Evolutionary conservation across 2,888 invertebrate genomes (phyloP).

Genomic region (Chymomyza procnemis): DNA sequence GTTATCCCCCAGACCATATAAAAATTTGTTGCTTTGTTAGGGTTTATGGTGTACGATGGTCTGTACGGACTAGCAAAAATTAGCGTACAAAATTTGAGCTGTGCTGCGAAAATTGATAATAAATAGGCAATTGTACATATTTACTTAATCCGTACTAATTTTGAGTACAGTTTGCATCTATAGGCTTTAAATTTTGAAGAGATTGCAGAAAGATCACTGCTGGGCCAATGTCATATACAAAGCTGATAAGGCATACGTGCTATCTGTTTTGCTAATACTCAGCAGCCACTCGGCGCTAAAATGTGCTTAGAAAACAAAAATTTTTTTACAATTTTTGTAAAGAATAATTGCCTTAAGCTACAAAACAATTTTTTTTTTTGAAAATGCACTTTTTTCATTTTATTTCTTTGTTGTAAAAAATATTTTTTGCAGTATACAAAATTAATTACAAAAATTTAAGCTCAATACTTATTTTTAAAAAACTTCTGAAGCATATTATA

Average conservation of each 20-base stretch:
- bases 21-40: background rate
- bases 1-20: slow-evolving; percentile 4
- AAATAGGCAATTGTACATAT: background rate
- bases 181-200: background rate
- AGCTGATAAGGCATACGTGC: background rate
- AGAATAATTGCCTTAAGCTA: no score
- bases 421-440: no score
- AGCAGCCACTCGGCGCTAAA: background rate
- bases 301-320: background rate
- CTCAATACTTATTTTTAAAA: no score
- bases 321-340: no score
- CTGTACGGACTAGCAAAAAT: no score
- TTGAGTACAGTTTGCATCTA: background rate
- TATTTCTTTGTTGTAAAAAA: no score
- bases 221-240: background rate
- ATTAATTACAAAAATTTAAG: no score
- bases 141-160: background rate
- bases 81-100: no score
- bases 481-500: no score
- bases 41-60: no score
- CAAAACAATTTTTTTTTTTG: no score
- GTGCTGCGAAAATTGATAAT: background rate
- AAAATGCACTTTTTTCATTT: no score
- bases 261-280: background rate
- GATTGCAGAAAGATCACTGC: background rate